Evolutionary conservation across 2,888 invertebrate genomes (phyloP).

Genomic region (Athalia circularis): DNA sequence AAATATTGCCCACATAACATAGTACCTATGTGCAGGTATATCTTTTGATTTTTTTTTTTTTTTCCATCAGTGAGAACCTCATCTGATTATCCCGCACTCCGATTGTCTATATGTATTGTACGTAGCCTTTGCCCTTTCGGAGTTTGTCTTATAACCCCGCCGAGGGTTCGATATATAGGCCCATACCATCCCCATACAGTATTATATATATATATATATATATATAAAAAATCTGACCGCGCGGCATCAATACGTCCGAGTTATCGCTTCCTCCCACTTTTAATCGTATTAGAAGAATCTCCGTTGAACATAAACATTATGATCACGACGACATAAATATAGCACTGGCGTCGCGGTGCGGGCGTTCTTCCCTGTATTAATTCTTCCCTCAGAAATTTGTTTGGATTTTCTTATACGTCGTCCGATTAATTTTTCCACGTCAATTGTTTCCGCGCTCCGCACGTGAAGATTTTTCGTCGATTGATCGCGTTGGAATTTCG

Average conservation of each 20-base stretch:
- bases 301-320: constrained; percentile 62
- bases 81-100: too few species aligned
- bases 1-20: neutral
- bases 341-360: constrained; percentile 55
- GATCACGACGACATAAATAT: constrained; percentile 64
- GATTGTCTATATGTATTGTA: neutral
- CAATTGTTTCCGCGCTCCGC: too few species aligned
- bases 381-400: constrained; percentile 7
- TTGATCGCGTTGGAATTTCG: too few species aligned
- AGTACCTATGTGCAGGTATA: too few species aligned
- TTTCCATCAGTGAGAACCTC: too few species aligned
- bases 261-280: constrained; percentile 61
- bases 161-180: too few species aligned
- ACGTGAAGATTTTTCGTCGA: too few species aligned
- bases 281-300: constrained; percentile 62
- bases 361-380: constrained; percentile 6
- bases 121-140: constrained; percentile 9
- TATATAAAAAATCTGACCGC: constrained; percentile 39
- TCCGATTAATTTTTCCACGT: too few species aligned
- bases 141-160: neutral
- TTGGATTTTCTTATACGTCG: neutral
- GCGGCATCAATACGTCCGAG: constrained; percentile 49
- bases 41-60: too few species aligned
- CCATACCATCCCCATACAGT: too few species aligned
- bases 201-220: neutral